Evolutionary conservation across 2,888 invertebrate genomes (phyloP), one percentile per base, ranked within the genome.

Genomic region (Leptinotarsa peninsularis): DNA sequence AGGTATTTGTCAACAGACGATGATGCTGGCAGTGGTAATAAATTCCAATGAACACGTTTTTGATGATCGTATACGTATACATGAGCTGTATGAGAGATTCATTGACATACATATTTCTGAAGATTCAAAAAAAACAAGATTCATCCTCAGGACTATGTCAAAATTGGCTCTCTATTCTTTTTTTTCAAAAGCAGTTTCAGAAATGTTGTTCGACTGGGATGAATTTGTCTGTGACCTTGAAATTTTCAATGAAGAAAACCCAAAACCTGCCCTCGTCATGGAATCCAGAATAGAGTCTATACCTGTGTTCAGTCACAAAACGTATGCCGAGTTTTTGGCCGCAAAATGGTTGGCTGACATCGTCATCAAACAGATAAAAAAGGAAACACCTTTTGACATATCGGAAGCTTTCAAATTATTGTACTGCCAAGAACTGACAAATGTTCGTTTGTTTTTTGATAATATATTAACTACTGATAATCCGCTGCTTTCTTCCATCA

Each of bases 1-100:
- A 54, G 76, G 76, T 58, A 71, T 73, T 33, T 76, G 73, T 52
- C 76, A 76, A 66, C 76, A 76, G 71, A 76, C 76, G 15, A 73
- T 73, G 73, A 76, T 76, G 76, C 17, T 76, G 17, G 67, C 67
- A n/a, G 67, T 50, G 73, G 70, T 76, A 18, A 69, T 72, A n/a
- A 49, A 72, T 33, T 27, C 15, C 49, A 52, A 72, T 52, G 23
- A 18, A 66, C 14, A 72, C 50, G 15, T 54, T 14, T 66, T 17
- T 10, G 33, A 14, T 17, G 43, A 50, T 17, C 4, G 52, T 33
- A n/a, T 58, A 21, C 58, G 58, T 21, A 58, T 58, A 58, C 13
- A 58, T 21, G 67, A 76, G 33, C 33, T 76, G 49, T 76, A 76
- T 33, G 67, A 73, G 67, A 33, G 66, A 33, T 76, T 72, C 67